Conservation (phyloP, 2,113 vertebrate genomes). For the Takifugu bimaculatus region DNA sequence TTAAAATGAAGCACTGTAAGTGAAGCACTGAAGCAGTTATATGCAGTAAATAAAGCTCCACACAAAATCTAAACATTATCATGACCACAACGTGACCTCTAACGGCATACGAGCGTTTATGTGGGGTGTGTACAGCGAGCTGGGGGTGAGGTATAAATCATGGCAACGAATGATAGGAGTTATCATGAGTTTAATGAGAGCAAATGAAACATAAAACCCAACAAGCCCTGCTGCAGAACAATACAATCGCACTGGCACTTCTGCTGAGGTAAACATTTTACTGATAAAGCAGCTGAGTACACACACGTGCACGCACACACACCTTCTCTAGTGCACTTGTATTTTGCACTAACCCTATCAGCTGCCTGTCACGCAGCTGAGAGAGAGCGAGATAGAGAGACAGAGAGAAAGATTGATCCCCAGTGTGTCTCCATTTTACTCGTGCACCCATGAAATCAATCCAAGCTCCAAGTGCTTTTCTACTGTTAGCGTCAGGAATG, state of each 20-base stretch:
- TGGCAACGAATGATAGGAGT: too few species aligned
- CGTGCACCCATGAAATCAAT: slow-evolving; percentile 15
- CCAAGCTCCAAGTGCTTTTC: slow-evolving; percentile 26
- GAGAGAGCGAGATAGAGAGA: neutral
- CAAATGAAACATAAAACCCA: neutral
- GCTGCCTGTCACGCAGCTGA: slow-evolving; percentile 15
- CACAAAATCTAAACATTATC: neutral
- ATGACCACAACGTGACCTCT: neutral
- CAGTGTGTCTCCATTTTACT: neutral
- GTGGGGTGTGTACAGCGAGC: too few species aligned
- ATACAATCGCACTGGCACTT: slow-evolving; percentile 3
- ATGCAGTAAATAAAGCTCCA: neutral
- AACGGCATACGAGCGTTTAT: too few species aligned
- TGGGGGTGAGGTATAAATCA: too few species aligned
- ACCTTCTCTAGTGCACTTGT: slow-evolving; percentile 36
- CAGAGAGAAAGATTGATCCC: neutral
- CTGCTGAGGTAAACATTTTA: slow-evolving; percentile 19
- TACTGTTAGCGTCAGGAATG: slow-evolving; percentile 63
- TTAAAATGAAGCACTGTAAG: too few species aligned
- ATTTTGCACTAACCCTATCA: slow-evolving; percentile 46
- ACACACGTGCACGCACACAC: slow-evolving; percentile 2
- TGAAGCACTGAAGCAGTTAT: too few species aligned
- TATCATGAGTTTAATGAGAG: too few species aligned
- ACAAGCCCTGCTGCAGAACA: slow-evolving; percentile 20
- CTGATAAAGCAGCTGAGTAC: slow-evolving; percentile 33